These are phyloP conservation scores for Hesperophylax magnus DNA, from an alignment of 1,140 invertebrate species.

Conservation along the genomic window DNA sequence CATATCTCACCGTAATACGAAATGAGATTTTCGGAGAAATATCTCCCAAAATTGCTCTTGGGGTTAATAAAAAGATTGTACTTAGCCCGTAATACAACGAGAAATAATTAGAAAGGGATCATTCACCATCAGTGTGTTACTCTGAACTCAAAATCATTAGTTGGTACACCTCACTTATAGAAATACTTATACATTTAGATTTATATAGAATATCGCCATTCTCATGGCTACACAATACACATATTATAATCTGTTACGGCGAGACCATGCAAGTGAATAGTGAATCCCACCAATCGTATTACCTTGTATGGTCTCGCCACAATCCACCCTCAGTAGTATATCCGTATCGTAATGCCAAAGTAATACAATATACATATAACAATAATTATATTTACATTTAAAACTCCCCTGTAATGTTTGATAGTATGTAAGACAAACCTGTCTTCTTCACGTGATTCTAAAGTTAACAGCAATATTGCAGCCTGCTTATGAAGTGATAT, in stretches of 20 bases:
- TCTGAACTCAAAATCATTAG: too few relatives aligned
- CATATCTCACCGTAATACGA: too few relatives aligned
- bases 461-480: constrained; percentile 51
- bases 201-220: constrained; percentile 22
- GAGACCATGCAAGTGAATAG: background rate
- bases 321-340: background rate
- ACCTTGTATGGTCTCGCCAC: background rate
- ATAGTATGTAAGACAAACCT: constrained; percentile 28
- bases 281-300: background rate
- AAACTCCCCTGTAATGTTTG: too few relatives aligned
- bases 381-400: too few relatives aligned
- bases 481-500: constrained; percentile 51
- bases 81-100: too few relatives aligned
- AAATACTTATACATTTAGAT: constrained; percentile 20
- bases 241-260: background rate
- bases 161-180: background rate
- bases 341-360: constrained; percentile 25
- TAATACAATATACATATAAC: background rate
- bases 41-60: too few relatives aligned
- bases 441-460: constrained; percentile 48
- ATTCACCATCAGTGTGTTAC: too few relatives aligned
- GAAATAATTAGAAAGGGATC: too few relatives aligned
- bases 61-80: too few relatives aligned
- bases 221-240: background rate
- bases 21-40: too few relatives aligned